Evolutionary conservation across 2,113 vertebrate genomes (phyloP).

Genomic region (Blennius ocellaris): DNA sequence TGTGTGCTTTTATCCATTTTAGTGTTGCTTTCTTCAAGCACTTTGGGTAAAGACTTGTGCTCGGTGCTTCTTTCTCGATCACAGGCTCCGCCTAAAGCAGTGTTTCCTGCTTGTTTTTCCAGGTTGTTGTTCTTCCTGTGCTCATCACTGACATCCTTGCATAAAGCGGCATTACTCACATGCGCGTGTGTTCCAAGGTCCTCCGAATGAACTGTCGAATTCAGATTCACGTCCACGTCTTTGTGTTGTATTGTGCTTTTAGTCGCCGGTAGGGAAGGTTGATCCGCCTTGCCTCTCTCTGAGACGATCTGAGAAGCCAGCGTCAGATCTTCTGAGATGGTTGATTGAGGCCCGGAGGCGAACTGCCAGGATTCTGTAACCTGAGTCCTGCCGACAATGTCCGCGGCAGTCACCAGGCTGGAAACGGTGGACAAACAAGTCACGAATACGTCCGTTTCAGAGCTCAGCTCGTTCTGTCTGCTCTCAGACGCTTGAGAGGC

Average conservation of each 20-base stretch:
- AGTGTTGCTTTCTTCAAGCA: conserved; percentile 40
- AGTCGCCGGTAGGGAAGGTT: conserved; percentile 3
- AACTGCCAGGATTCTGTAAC: conserved; percentile 69
- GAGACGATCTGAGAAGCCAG: conserved; percentile 68
- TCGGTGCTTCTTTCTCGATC: conserved; percentile 19
- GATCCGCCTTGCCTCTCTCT: conserved; percentile 48
- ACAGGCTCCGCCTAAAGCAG: conserved; percentile 6
- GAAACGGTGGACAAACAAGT: conserved; percentile 79
- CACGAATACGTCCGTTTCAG: conserved; percentile 80
- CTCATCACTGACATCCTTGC: conserved; percentile 40
- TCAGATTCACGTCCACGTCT: conserved; percentile 77
- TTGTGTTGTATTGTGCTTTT: conserved; percentile 64
- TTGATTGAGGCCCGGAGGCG: conserved; percentile 65
- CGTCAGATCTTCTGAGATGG: conserved; percentile 77
- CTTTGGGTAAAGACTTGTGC: conserved; percentile 25
- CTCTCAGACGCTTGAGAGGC: conserved; percentile 38
- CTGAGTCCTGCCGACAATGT: conserved; percentile 60
- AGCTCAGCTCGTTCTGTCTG: conserved; percentile 73
- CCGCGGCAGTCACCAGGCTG: conserved; percentile 68
- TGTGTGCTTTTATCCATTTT: conserved; percentile 75
- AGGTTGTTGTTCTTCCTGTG: conserved; percentile 55
- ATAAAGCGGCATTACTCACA: conserved; percentile 37
- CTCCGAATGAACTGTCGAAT: conserved; percentile 58
- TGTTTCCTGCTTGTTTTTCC: conserved; percentile 25
- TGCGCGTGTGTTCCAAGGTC: conserved; percentile 57